Evolutionary conservation across 2,888 invertebrate species (phyloP), one percentile per base, ranked within the genome.

Genomic region (Corbicula japonica): DNA sequence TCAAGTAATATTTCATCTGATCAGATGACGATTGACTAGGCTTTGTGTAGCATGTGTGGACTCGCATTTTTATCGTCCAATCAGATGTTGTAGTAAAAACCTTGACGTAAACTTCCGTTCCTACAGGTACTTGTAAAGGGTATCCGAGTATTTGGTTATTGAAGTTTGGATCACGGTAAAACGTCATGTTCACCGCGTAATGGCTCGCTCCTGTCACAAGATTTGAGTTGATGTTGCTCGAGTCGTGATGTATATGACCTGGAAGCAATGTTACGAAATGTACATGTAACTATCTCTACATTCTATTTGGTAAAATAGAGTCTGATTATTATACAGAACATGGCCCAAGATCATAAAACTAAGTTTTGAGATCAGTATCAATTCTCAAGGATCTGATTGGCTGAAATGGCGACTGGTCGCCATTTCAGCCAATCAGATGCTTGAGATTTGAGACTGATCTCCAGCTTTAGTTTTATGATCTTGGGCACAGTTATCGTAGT

Each of bases 81-180:
- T 78, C 78, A 32, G 78, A 46, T 3, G 63, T 50, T 3, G 62
- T 56, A 3, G 80, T 78, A 28, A 65, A 80, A 26, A 84, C 80
- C 30, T 78, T 81, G 0, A 76, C 80, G 34, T 80, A 84, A 0
- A 84, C 71, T 12, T 71, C 30, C 15, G 65, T 69, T 0, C 84
- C 84, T 1, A 78, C 78, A 2, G 46, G 21, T 6, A 84, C 84
- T 32, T 65, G 70, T 10, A 80, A 30, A 1, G 84, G 80, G 71
- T 78, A 78, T 2, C 80, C 78, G 12, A 58, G 62, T 6, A 84
- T 48, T 15, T 50, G 66, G 18, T 72, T 26, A 10, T 32, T 30
- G 58, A 73, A 84, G 56, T 73, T 74, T 0, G 84, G 73, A 38
- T 84, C 84, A 18, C 58, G 65, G 41, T 66, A 84, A 68, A 80